Evolutionary conservation across 1,140 invertebrate species (phyloP).

Genomic region (Lepidurus couesii): DNA sequence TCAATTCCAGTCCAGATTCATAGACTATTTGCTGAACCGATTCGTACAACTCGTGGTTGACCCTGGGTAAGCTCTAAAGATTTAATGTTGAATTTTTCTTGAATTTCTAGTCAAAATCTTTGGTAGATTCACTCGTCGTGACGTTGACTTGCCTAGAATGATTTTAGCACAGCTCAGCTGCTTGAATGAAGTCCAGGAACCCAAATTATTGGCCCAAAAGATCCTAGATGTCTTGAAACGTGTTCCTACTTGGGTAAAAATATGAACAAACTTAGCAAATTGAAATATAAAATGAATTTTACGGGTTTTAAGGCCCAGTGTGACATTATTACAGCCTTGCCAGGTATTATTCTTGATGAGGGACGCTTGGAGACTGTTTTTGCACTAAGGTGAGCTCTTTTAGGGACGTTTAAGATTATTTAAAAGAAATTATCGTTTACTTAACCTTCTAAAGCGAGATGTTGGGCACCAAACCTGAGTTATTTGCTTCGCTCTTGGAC

Average conservation of each 20-base stretch:
- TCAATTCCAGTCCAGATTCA: constrained; percentile 29
- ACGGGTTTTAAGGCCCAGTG: constrained; percentile 22
- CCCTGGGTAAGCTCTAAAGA: not conserved
- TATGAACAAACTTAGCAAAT: not conserved
- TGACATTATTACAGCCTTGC: constrained; percentile 25
- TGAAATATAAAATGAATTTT: not conserved
- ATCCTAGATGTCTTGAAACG: constrained; percentile 25
- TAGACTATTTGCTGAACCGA: constrained; percentile 24
- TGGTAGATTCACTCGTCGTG: not conserved
- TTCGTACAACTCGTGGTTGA: constrained; percentile 11
- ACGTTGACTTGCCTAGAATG: constrained; percentile 30
- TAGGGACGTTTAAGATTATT: not conserved
- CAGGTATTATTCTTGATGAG: constrained; percentile 25
- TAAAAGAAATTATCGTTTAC: not conserved
- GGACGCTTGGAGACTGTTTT: constrained; percentile 1
- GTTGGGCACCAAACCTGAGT: not conserved
- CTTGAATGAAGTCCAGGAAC: constrained; percentile 24
- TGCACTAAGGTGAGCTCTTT: not conserved
- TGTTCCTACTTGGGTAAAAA: constrained; percentile 19
- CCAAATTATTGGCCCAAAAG: constrained; percentile 8
- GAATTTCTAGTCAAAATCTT: not conserved
- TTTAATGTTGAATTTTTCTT: not conserved
- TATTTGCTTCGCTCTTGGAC: not conserved
- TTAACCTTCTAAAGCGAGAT: not conserved
- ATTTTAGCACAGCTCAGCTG: constrained; percentile 30